Conservation (phyloP, 2,888 invertebrate species). For the Therioaphis trifolii region DNA sequence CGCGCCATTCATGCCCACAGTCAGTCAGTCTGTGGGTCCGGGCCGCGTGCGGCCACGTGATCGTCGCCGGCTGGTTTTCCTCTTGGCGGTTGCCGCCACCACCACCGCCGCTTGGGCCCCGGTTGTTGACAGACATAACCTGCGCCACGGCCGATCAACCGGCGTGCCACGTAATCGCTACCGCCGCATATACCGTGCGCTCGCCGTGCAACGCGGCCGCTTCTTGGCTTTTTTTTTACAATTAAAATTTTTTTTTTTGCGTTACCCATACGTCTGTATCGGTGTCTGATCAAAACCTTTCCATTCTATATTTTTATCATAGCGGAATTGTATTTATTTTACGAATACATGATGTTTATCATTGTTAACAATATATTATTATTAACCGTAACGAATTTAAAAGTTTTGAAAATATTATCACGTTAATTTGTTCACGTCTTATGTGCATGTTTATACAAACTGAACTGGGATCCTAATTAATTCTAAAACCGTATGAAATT, state of each 20-base stretch:
- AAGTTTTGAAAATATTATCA: background rate
- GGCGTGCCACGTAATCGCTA: conserved; percentile 59
- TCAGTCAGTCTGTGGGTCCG: conserved; percentile 62
- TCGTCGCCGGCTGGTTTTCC: conserved; percentile 54
- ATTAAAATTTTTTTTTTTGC: background rate
- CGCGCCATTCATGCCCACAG: conserved; percentile 60
- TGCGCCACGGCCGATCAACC: conserved; percentile 62
- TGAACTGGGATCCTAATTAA: too few relatives aligned
- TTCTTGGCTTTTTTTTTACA: background rate
- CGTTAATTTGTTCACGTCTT: background rate
- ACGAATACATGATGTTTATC: background rate
- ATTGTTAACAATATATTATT: too few relatives aligned
- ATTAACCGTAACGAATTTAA: background rate
- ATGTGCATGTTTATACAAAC: background rate
- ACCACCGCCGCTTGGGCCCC: conserved; percentile 18
- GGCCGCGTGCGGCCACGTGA: conserved; percentile 62
- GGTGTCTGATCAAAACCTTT: background rate
- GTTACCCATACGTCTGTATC: background rate
- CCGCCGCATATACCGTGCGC: conserved; percentile 43
- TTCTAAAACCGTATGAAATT: too few relatives aligned
- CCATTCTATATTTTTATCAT: background rate
- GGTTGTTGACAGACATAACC: conserved; percentile 60
- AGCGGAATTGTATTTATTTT: background rate
- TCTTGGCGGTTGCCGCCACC: background rate
- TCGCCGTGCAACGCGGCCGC: conserved; percentile 11